These are phyloP conservation scores for Lamproptera curius DNA, from an alignment of 2,888 invertebrate genomes.

Conservation along the genomic window DNA sequence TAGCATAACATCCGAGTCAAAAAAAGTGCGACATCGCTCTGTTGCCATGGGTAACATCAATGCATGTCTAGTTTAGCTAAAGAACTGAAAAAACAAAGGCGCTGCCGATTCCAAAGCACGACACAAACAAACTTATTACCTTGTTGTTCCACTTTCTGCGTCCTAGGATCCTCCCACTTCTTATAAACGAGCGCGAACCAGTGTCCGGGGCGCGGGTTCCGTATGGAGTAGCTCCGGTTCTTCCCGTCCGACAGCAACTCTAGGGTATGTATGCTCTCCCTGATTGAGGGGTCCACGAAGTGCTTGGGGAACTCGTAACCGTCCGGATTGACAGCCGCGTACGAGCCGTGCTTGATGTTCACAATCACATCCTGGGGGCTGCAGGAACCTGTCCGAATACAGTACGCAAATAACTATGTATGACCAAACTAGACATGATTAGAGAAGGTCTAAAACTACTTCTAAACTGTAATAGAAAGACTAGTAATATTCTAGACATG, in stretches of 20 bases:
- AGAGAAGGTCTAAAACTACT: too few species aligned
- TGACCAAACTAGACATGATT: too few species aligned
- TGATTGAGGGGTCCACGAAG: constrained; percentile 70
- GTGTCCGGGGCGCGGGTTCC: constrained; percentile 84
- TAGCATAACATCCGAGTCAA: too few species aligned
- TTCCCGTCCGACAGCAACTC: constrained; percentile 80
- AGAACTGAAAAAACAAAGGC: too few species aligned
- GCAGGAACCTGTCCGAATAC: constrained; percentile 81
- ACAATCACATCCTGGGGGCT: constrained; percentile 80
- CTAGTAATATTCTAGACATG: too few species aligned
- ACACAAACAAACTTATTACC: too few species aligned
- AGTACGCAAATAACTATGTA: too few species aligned
- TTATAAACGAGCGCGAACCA: constrained; percentile 90
- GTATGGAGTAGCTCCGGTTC: constrained; percentile 78
- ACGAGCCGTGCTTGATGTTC: constrained; percentile 88
- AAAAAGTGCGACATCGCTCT: too few species aligned
- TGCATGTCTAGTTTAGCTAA: too few species aligned
- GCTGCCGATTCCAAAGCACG: too few species aligned
- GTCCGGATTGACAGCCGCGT: constrained; percentile 90
- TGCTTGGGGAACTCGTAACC: constrained; percentile 86
- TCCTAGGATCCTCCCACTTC: constrained; percentile 85
- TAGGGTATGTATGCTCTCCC: constrained; percentile 72
- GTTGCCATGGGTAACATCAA: too few species aligned
- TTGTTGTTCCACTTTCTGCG: constrained; percentile 85
- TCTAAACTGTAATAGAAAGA: too few species aligned